Evolutionary conservation across 1,140 invertebrate species (phyloP), one percentile per base, ranked within the genome.

Genomic region (Ceratina calcarata): DNA sequence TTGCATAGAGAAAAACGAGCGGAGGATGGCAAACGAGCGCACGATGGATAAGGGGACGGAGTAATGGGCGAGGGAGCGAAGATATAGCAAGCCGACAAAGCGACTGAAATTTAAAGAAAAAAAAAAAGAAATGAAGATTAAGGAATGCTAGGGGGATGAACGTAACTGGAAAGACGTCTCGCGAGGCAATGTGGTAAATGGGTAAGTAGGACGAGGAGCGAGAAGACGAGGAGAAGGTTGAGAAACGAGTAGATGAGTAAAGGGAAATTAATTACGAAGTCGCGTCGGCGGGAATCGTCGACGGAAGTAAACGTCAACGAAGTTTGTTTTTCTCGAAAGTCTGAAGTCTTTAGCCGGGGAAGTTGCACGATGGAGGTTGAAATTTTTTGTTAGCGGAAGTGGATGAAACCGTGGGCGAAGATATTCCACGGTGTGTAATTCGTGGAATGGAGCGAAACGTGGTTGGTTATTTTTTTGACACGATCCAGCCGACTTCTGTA

Each of bases 211-310:
- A 24, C 27, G 57, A 15, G 32, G n/a, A 32, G 32, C 45, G 51
- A 27, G n/a, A 58, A 20, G 27, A 15, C n/a, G 20, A 12, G 15
- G 22, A 22, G 37, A 16, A 22, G 12, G 62, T 74, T 20, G 58
- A 61, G 45, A 55, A 37, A 78, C 37, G 20, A 49, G 61, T 53
- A 27, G 16, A 64, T 49, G 32, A 16, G 75, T 45, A 70, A 70
- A 62, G 58, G 49, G 58, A 62, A 78, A 78, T 78, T 78, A 78
- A 78, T 78, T 78, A 62, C 51, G 22, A 65, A 18, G 70, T 18
- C 22, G 32, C 37, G 15, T 15, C 8, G 20, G 55, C 12, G 18
- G 58, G 37, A 18, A 70, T 70, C 32, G 65, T 69, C 49, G 22
- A 22, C 57, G 18, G 20, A 45, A 32, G 16, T n/a, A 18, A 37